Base-by-base conservation (phyloP, 2,113 vertebrate species). In the Calidris pygmaea region DNA sequence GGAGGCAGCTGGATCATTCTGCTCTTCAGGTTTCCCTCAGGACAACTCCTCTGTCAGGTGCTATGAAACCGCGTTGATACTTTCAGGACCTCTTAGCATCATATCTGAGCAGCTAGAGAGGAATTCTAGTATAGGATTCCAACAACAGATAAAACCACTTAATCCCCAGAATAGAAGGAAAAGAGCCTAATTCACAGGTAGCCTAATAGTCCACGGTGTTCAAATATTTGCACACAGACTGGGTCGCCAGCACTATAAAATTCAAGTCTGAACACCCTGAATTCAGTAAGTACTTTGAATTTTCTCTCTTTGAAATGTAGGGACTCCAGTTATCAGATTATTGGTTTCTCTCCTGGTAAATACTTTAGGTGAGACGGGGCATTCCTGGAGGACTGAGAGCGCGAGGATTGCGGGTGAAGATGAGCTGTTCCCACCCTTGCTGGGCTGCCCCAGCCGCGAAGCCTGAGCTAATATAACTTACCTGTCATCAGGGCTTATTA, bases 401-500 rank as follows among this genome's bases (percentile, higher is more conserved):
- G 17, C 58, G 59, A 30, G 2, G 37, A 22, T 5, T 45, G 58
- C 0, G 24, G 58, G 67, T 76, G 75, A 76, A 32, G 85, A 53
- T 52, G 79, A 63, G 73, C 55, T 30, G 63, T 83, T 90, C 89
- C 63, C 85, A 70, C 48, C 48, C 55, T 37, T 56, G n/a, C 76
- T 30, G 63, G 72, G 83, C 86, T 87, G 48, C 80, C 53, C 55
- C 62, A 62, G 59, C 79, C 76, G 9, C 1, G 2, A 62, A 86
- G 47, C 52, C 73, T 87, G 83, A 86, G 86, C 76, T 83, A 14
- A 71, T 76, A 55, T 4, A 59, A 59, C 9, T 45, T 90, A 95
- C 95, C 94, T 96, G 90, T 96, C 96, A 88, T 86, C 89, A 74
- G 75, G 55, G 76, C 79, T 95, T 83, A 89, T 92, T 95, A 93